Base-by-base conservation (phyloP, 2,888 invertebrate genomes). In the Arge pagana region DNA sequence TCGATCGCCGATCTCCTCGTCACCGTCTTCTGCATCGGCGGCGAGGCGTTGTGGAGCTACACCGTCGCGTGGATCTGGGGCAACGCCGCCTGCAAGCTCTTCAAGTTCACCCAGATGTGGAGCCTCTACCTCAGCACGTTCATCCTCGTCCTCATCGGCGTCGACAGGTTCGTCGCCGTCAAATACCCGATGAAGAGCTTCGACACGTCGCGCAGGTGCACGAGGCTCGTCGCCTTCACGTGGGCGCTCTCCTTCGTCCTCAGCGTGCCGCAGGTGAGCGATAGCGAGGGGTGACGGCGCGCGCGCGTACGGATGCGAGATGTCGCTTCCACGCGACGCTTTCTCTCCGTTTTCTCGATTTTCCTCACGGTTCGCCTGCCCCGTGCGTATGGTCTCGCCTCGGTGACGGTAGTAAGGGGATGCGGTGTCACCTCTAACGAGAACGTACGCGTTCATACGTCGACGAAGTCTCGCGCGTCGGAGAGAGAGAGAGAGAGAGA, bases 31-130 rank as follows among this genome's bases (percentile, higher is more conserved):
- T 91, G 91, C 70, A 85, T 91, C 56, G 84, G 85, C 3, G 90
- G 89, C 0, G 92, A 93, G 65, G 89, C 90, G 0, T 82, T 86
- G 0, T 93, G 92, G 92, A 85, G 84, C 33, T 87, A 86, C 49
- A 86, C 88, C 0, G 90, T 93, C 0, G 85, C 88, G 56, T 93
- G 92, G 92, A 78, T 85, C 39, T 90, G 88, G 10, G 90, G 89
- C 2, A 88, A 90, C 66, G 72, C 83, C 7, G 82, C 84, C 35
- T 93, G 93, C 76, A 92, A 91, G 77, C 60, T 89, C 48, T 87
- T 91, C 66, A 93, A 92, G 74, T 89, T 87, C 61, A 78, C 87
- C 40, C 90, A 92, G 77, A 87, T 90, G 84, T 89, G 90, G 67
- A 86, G 90, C 43, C 78, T 93, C 48, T 90, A 92, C 70, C 77